These are phyloP conservation scores for Nomada ferruginata DNA, from an alignment of 2,888 invertebrate genomes.

Conservation along the genomic window DNA sequence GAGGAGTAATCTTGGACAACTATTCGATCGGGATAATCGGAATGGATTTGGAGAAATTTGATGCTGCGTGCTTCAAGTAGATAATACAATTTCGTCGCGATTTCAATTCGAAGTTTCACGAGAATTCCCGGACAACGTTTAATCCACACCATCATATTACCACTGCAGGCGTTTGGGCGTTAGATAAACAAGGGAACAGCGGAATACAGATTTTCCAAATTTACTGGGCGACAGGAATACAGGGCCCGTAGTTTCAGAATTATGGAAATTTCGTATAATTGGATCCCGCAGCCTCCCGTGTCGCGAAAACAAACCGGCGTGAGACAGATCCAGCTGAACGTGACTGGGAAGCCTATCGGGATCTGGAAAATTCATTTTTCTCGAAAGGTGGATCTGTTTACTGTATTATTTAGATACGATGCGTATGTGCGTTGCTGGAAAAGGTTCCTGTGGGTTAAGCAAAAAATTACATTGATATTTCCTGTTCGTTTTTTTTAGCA, in stretches of 20 bases:
- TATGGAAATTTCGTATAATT: constrained; percentile 68
- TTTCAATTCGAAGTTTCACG: constrained; percentile 36
- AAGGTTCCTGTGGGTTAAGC: background rate
- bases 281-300: constrained; percentile 40
- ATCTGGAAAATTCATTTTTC: background rate
- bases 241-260: constrained; percentile 50
- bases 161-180: constrained; percentile 41
- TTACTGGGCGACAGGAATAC: constrained; percentile 50
- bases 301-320: constrained; percentile 20
- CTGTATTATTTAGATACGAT: background rate
- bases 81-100: constrained; percentile 16
- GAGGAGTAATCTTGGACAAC: constrained; percentile 27
- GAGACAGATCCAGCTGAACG: constrained; percentile 17
- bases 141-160: constrained; percentile 52
- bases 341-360: constrained; percentile 3
- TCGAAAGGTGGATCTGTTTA: background rate
- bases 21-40: constrained; percentile 1
- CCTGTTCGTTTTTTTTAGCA: no score
- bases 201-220: constrained; percentile 67
- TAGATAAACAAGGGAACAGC: constrained; percentile 60
- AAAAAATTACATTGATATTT: background rate
- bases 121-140: constrained; percentile 53
- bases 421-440: background rate
- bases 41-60: background rate
- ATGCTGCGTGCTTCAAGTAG: background rate